Evolutionary conservation across 2,888 invertebrate species (phyloP).

Genomic region (Oscheius sp.): DNA sequence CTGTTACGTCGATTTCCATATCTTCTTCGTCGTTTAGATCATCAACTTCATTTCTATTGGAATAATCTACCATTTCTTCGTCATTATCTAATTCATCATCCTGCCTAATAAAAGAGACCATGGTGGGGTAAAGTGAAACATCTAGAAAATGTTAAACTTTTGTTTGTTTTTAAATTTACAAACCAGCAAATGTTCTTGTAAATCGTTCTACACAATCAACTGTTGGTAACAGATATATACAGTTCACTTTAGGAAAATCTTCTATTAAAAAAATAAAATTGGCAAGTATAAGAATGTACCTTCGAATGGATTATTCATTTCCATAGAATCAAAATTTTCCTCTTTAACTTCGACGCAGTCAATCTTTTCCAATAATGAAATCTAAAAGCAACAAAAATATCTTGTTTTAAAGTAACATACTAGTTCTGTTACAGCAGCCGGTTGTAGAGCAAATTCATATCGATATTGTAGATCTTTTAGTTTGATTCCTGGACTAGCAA

Average conservation of each 20-base stretch:
- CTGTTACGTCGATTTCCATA: too few species aligned
- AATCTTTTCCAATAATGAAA: conserved; percentile 47
- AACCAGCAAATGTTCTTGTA: conserved; percentile 39
- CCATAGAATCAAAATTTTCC: conserved; percentile 35
- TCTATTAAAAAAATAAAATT: conserved; percentile 20
- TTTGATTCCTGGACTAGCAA: conserved; percentile 56
- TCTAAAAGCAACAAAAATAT: conserved; percentile 8
- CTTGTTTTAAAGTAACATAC: conserved; percentile 9
- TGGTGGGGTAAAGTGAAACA: conserved; percentile 12
- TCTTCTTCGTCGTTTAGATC: too few species aligned
- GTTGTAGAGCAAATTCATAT: conserved; percentile 62
- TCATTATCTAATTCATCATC: conserved; percentile 5
- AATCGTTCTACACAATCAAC: conserved; percentile 49
- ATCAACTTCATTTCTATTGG: not conserved
- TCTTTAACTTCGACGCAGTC: conserved; percentile 40
- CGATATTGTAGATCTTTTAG: conserved; percentile 49
- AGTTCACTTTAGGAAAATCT: not conserved
- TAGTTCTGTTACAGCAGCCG: conserved; percentile 52
- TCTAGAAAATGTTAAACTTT: too few species aligned
- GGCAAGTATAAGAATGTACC: conserved; percentile 19
- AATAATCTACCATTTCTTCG: not conserved
- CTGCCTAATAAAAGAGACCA: not conserved
- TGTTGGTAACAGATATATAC: conserved; percentile 35
- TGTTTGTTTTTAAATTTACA: not conserved
- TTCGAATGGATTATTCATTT: conserved; percentile 42